These are phyloP conservation scores for Halichoeres trimaculatus DNA, from an alignment of 2,113 vertebrate genomes.

Conservation along the genomic window DNA sequence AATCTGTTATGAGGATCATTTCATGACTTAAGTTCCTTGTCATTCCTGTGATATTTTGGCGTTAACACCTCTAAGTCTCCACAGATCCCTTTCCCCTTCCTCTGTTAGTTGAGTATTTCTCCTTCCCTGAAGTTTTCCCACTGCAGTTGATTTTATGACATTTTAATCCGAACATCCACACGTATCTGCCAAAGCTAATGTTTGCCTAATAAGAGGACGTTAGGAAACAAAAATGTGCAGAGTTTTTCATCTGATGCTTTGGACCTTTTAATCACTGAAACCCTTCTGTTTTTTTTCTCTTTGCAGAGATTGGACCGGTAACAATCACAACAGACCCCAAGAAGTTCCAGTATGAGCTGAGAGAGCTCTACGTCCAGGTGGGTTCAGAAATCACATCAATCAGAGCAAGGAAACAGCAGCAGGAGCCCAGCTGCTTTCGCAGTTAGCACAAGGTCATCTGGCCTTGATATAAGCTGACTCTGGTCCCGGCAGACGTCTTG, in stretches of 20 bases:
- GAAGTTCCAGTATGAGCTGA: conserved; percentile 97
- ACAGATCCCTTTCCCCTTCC: conserved; percentile 11
- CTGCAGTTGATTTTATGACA: conserved; percentile 55
- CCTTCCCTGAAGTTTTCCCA: conserved; percentile 49
- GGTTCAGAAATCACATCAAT: conserved; percentile 52
- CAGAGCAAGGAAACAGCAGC: conserved; percentile 15
- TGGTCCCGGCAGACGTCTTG: conserved; percentile 31
- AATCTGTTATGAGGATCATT: background rate
- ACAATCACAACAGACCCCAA: conserved; percentile 98
- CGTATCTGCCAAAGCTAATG: conserved; percentile 68
- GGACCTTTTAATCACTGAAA: conserved; percentile 36
- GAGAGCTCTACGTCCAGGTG: conserved; percentile 98
- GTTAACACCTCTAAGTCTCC: conserved; percentile 5
- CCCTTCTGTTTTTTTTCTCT: conserved; percentile 39
- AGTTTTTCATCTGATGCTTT: conserved; percentile 43
- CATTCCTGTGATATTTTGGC: conserved; percentile 2
- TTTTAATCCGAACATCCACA: conserved; percentile 62
- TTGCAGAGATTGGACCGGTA: conserved; percentile 96
- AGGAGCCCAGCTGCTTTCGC: background rate
- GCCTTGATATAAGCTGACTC: conserved; percentile 43
- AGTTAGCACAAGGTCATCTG: conserved; percentile 41
- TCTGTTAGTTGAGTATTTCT: conserved; percentile 35
- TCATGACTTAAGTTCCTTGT: background rate
- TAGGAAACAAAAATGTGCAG: conserved; percentile 45
- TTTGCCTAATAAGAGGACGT: conserved; percentile 55